phyloP scores from a whole-genome alignment of 2,888 invertebrate genomes.

The Tupiocoris notatus region DNA sequence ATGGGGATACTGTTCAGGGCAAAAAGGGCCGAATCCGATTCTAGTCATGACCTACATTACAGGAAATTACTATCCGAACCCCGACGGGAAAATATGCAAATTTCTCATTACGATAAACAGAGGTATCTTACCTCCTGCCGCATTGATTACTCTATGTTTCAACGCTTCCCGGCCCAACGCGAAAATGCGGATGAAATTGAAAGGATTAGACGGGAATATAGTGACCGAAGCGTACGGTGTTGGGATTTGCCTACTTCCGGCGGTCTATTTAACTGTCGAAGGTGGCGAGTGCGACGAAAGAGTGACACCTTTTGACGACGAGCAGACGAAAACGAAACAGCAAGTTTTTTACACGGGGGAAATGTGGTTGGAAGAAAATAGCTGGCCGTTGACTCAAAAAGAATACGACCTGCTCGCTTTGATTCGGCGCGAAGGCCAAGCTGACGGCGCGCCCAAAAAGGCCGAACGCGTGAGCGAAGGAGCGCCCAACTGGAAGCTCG shows the following conservation, averaged over 20 bases:
- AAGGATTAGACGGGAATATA: slow-evolving; percentile 24
- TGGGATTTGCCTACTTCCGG: slow-evolving; percentile 24
- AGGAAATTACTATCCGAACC: slow-evolving; percentile 16
- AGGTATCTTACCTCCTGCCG: slow-evolving; percentile 21
- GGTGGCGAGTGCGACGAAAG: slow-evolving; percentile 9
- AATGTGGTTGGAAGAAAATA: slow-evolving; percentile 12
- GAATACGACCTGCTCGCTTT: slow-evolving; percentile 16
- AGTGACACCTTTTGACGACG: slow-evolving; percentile 20
- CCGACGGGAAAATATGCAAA: slow-evolving; percentile 17
- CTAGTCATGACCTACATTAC: slow-evolving; percentile 12
- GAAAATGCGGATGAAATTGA: slow-evolving; percentile 11
- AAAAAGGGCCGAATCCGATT: slow-evolving; percentile 29
- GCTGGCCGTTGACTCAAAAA: slow-evolving; percentile 31
- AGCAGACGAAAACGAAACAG: background rate
- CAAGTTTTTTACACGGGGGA: slow-evolving; percentile 17
- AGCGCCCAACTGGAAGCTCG: slow-evolving; percentile 32
- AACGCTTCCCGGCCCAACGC: slow-evolving; percentile 21
- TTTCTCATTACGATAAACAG: slow-evolving; percentile 24
- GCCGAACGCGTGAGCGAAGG: slow-evolving; percentile 14
- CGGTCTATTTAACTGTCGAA: slow-evolving; percentile 9
- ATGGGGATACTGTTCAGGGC: slow-evolving; percentile 27
- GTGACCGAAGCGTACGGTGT: slow-evolving; percentile 10
- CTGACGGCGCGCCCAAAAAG: background rate
- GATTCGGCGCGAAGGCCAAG: background rate
- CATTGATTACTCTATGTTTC: slow-evolving; percentile 18